Conservation (phyloP, 2,888 invertebrate species). For the Drosophila flavopinicola region DNA sequence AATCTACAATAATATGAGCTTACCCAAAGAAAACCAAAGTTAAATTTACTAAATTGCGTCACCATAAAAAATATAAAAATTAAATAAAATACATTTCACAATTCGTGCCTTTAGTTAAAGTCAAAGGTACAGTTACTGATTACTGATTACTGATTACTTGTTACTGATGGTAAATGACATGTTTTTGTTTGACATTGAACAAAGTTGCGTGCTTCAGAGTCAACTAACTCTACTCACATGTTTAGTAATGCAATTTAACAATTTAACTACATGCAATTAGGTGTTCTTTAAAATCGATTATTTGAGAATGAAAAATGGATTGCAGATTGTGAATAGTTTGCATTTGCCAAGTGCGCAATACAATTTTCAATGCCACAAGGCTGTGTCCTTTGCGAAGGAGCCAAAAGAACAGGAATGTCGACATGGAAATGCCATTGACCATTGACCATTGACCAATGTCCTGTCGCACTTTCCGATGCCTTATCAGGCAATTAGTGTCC, state of each 20-base stretch:
- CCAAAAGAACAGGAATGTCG: conserved; percentile 34
- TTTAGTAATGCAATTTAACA: conserved; percentile 12
- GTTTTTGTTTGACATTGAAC: conserved; percentile 16
- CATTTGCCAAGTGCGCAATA: conserved; percentile 27
- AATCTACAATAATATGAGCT: too few species aligned
- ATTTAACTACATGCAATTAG: conserved; percentile 22
- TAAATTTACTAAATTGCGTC: too few species aligned
- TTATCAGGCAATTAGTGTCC: conserved; percentile 69
- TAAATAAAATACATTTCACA: not conserved
- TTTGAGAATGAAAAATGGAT: conserved; percentile 2
- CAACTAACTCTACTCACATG: not conserved
- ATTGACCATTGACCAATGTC: conserved; percentile 51
- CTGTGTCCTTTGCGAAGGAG: conserved; percentile 23
- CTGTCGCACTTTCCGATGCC: conserved; percentile 46
- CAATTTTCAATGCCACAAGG: conserved; percentile 16
- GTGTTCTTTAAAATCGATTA: conserved; percentile 15
- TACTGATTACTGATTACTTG: conserved; percentile 26
- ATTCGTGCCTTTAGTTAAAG: too few species aligned
- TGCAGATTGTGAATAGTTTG: conserved; percentile 7
- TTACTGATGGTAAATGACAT: conserved; percentile 36
- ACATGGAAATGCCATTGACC: conserved; percentile 53
- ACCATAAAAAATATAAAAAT: not conserved
- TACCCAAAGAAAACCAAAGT: too few species aligned
- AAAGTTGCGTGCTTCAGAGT: conserved; percentile 31
- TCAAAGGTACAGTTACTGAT: too few species aligned